Evolutionary conservation across 2,113 vertebrate genomes (phyloP).

Genomic region (Amphilophus citrinellus): DNA sequence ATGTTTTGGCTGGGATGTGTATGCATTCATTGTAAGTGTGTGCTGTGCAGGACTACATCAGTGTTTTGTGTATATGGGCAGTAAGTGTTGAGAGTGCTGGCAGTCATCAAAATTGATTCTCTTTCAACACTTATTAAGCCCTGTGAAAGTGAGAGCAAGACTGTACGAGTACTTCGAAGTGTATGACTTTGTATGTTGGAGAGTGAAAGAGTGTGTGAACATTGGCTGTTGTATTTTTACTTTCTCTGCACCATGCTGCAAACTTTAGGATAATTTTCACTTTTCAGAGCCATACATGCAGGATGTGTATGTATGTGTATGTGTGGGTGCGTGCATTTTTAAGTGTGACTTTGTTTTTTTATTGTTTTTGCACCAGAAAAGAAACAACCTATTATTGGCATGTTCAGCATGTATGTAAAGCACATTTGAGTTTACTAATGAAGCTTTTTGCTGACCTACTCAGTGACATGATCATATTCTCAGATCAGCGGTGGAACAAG

Average conservation of each 20-base stretch:
- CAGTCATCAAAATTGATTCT: not conserved
- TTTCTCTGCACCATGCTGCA: conserved; percentile 1
- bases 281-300: not conserved
- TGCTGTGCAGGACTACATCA: not conserved
- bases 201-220: not conserved
- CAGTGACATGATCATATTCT: not conserved
- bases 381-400: conserved; percentile 1
- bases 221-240: not conserved
- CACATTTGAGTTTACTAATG: not conserved
- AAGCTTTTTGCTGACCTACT: conserved; percentile 34
- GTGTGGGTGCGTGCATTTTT: not conserved
- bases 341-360: not conserved
- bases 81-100: conserved; percentile 14
- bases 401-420: not conserved
- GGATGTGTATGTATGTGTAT: not conserved
- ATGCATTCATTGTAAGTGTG: not conserved
- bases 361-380: not conserved
- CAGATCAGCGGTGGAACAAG: conserved; percentile 40
- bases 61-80: conserved; percentile 13
- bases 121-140: not conserved
- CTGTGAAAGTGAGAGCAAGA: not conserved
- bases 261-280: conserved; percentile 46
- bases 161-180: not conserved
- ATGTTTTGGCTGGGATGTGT: not conserved
- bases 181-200: not conserved